These are phyloP conservation scores for Harpalus rubripes DNA, from an alignment of 2,888 invertebrate species.

Conservation along the genomic window DNA sequence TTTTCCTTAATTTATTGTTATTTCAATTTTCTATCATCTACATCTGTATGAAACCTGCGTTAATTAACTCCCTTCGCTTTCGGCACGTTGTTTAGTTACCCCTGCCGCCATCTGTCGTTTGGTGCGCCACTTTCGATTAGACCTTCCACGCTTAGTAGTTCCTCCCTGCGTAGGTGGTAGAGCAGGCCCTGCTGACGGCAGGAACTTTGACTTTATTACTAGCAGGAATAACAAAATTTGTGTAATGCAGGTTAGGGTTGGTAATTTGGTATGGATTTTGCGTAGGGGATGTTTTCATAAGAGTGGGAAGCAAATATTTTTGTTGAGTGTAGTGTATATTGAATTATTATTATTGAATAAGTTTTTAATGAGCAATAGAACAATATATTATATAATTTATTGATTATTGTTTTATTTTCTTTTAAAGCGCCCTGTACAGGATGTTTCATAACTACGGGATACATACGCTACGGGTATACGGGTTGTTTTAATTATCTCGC, in stretches of 20 bases:
- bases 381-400: too few relatives aligned
- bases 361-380: too few relatives aligned
- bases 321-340: background rate
- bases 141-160: conserved; percentile 1
- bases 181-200: background rate
- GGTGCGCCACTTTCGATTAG: conserved; percentile 12
- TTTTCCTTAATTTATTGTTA: too few relatives aligned
- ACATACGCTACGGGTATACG: too few relatives aligned
- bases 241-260: conserved; percentile 32
- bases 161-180: background rate
- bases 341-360: background rate
- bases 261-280: background rate
- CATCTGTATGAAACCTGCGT: too few relatives aligned
- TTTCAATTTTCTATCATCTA: too few relatives aligned
- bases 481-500: too few relatives aligned
- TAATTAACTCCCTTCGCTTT: conserved; percentile 13
- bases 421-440: too few relatives aligned
- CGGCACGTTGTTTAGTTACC: conserved; percentile 11
- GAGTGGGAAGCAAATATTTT: background rate
- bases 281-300: background rate
- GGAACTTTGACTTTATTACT: background rate
- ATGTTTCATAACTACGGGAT: too few relatives aligned
- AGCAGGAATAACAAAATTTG: conserved; percentile 4
- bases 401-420: too few relatives aligned
- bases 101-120: conserved; percentile 14